phyloP scores from a whole-genome alignment of 2,113 vertebrate species.

The Cacatua alba region DNA sequence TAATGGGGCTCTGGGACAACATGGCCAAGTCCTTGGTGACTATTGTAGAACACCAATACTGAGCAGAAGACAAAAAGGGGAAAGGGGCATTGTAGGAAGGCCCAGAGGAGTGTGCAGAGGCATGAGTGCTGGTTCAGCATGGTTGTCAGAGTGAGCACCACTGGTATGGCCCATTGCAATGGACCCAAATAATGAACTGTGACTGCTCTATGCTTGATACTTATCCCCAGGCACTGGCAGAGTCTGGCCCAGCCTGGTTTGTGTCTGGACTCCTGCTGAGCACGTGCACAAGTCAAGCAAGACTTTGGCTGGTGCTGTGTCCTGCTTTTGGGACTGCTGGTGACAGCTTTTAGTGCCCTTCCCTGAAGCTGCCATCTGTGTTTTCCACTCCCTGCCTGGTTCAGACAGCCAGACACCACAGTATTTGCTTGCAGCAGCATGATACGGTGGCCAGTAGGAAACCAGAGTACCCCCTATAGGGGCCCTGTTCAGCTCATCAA shows the following conservation, averaged over 20 bases:
- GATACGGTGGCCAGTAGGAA: background rate
- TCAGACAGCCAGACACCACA: fast-evolving
- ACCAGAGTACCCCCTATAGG: fast-evolving
- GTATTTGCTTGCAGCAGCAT: background rate
- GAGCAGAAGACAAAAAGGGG: background rate
- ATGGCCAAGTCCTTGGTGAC: background rate
- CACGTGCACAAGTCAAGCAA: fast-evolving
- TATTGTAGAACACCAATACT: background rate
- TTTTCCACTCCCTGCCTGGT: background rate
- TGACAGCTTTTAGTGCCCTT: fast-evolving
- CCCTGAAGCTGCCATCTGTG: background rate
- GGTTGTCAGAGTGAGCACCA: fast-evolving
- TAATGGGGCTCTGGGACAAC: background rate
- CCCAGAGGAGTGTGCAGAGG: background rate
- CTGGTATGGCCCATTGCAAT: background rate
- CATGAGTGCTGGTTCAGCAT: fast-evolving
- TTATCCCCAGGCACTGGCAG: fast-evolving
- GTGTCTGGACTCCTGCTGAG: background rate
- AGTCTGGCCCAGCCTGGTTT: background rate
- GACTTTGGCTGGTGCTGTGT: background rate
- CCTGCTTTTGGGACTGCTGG: background rate
- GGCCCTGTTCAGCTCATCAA: background rate
- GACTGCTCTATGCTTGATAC: fast-evolving
- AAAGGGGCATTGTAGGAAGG: background rate
- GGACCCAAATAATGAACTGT: fast-evolving